Percentiles rank a stretch among this genome's conserved stretches.
Evolutionary conservation across 2,888 invertebrate genomes (phyloP).

Genomic region (Agriopis marginaria): DNA sequence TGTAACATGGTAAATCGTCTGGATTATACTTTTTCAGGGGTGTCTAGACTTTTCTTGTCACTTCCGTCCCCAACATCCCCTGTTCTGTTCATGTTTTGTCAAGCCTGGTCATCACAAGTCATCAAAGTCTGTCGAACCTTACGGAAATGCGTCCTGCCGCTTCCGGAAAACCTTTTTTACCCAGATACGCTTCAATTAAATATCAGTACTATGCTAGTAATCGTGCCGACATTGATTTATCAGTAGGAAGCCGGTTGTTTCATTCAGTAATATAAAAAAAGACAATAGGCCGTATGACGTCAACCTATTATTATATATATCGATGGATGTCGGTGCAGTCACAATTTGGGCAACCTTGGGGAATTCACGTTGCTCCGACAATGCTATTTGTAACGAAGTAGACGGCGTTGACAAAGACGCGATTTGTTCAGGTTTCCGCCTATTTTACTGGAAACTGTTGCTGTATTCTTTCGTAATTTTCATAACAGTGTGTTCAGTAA

Average conservation of each 20-base stretch:
- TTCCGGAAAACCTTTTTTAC: slow-evolving; percentile 11
- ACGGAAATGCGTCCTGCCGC: slow-evolving; percentile 14
- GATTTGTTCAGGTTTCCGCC: slow-evolving; percentile 29
- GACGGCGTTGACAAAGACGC: slow-evolving; percentile 27
- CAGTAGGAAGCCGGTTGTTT: slow-evolving; percentile 40
- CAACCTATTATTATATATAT: slow-evolving; percentile 38
- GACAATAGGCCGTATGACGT: slow-evolving; percentile 40
- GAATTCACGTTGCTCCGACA: slow-evolving; percentile 64
- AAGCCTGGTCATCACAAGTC: not conserved
- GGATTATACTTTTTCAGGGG: not conserved
- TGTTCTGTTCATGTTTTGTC: not conserved
- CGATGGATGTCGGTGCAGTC: slow-evolving; percentile 30
- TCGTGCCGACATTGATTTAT: slow-evolving; percentile 32
- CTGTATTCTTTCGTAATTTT: slow-evolving; percentile 40
- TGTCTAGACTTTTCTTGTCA: slow-evolving; percentile 11
- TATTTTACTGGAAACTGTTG: slow-evolving; percentile 9
- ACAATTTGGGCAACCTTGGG: slow-evolving; percentile 77
- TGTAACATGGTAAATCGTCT: not conserved
- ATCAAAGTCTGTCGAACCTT: slow-evolving; percentile 9
- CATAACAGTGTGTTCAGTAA: not conserved
- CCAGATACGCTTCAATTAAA: slow-evolving; percentile 12
- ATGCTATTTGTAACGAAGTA: slow-evolving; percentile 32
- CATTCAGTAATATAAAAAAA: slow-evolving; percentile 45
- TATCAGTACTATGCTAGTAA: slow-evolving; percentile 18
- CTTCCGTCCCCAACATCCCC: not conserved